Evolutionary conservation across 2,797 vertebrate species (phyloP).

Genomic region (Cheirogaleus major): DNA sequence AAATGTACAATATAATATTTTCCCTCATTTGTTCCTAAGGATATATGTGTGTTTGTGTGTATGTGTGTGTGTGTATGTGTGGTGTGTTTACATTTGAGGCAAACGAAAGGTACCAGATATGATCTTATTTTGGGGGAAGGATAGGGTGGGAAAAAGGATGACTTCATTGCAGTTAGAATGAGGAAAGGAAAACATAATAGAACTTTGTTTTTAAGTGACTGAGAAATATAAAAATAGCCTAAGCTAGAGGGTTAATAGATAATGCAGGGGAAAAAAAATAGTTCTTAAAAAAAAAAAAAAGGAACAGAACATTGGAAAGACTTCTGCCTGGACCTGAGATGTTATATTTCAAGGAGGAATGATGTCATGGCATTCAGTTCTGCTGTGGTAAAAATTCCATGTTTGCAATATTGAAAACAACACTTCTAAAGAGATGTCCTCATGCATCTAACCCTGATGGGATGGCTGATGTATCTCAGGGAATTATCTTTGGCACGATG

Average conservation of each 20-base stretch:
- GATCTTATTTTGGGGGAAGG: not conserved
- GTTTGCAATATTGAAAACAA: constrained; percentile 16
- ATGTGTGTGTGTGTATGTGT: not conserved
- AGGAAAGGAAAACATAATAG: not conserved
- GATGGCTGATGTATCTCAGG: not conserved
- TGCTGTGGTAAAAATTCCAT: constrained; percentile 55
- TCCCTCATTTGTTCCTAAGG: not conserved
- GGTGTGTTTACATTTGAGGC: not conserved
- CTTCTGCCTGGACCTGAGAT: not conserved
- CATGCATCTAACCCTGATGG: not conserved
- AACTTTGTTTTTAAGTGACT: constrained; percentile 8
- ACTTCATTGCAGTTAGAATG: not conserved
- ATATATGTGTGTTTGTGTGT: not conserved
- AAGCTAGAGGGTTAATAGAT: constrained; percentile 34
- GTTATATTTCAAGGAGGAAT: not conserved
- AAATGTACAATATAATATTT: not conserved
- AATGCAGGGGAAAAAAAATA: not conserved
- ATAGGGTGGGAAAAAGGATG: not conserved
- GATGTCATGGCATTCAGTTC: constrained; percentile 38
- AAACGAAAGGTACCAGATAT: not conserved
- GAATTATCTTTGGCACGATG: not conserved
- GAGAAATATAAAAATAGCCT: constrained; percentile 42
- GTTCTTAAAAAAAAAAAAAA: not conserved
- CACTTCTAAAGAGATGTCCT: not conserved
- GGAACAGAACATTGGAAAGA: not conserved